phyloP scores from a whole-genome alignment of 2,888 invertebrate genomes.

The Thera obeliscata region DNA sequence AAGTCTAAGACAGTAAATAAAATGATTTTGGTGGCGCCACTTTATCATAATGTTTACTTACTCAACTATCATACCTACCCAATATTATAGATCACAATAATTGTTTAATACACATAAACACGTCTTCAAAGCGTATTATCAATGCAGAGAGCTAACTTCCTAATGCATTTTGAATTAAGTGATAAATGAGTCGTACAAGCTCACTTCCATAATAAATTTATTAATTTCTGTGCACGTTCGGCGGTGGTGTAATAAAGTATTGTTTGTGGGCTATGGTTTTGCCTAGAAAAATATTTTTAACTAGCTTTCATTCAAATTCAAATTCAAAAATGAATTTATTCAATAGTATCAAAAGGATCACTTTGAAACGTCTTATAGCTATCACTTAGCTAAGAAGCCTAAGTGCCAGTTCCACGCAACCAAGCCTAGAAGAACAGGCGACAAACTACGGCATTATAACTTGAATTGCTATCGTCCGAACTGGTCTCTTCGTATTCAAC shows the following conservation, averaged over 20 bases:
- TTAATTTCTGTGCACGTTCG: conserved; percentile 53
- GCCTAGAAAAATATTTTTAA: conserved; percentile 31
- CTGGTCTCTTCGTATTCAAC: too few relatives aligned
- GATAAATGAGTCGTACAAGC: conserved; percentile 55
- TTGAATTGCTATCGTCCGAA: too few relatives aligned
- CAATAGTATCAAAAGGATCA: too few relatives aligned
- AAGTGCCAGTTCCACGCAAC: too few relatives aligned
- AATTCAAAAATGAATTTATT: conserved; percentile 11
- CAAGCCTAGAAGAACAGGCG: too few relatives aligned
- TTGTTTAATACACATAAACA: conserved; percentile 26
- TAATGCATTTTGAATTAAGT: conserved; percentile 43
- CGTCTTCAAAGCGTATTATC: conserved; percentile 28
- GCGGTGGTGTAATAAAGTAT: conserved; percentile 72
- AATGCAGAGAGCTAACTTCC: conserved; percentile 37
- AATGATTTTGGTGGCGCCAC: too few relatives aligned
- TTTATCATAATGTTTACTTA: too few relatives aligned
- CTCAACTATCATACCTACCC: too few relatives aligned
- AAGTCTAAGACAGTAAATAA: not conserved
- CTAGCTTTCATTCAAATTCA: conserved; percentile 1
- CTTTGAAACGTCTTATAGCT: too few relatives aligned
- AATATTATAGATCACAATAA: not conserved
- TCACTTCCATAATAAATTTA: conserved; percentile 29
- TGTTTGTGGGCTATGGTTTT: too few relatives aligned
- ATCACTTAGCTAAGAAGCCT: too few relatives aligned
- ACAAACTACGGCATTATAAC: too few relatives aligned